Base-by-base conservation (phyloP, 2,888 invertebrate genomes). In the Latheticus oryzae region DNA sequence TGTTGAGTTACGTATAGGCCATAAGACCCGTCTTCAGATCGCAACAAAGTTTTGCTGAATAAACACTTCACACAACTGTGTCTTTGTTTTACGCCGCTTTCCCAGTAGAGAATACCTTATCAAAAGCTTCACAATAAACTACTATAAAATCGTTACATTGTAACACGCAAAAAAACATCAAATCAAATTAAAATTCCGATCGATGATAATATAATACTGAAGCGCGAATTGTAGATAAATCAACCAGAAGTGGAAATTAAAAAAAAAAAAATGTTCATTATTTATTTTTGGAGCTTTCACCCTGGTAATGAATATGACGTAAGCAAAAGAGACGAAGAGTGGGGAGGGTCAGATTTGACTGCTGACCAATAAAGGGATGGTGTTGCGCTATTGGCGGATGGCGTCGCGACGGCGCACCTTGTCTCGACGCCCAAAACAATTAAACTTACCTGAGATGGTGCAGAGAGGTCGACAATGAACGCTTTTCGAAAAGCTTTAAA, bases 321-420 rank as follows among this genome's bases (percentile, higher is more conserved):
- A 69, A 70, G 61, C 33, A 12, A 47, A 33, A 56, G 60, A 50
- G 47, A 26, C 43, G 60, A 59, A 59, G 55, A 66, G 67, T 55
- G 65, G 65, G 71, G 70, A 72, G 72, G 71, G 76, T 75, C 75
- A 74, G 68, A 73, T 70, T 68, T 69, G 69, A 68, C 68, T 66
- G 71, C 67, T 72, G 73, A 74, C 74, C 74, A 74, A 74, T 74
- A 73, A 73, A 71, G 73, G 70, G 63, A 60, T 66, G 70, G 68
- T 68, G 69, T 66, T 68, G 63, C 71, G 72, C 76, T 64, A 77
- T 77, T 78, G 78, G 78, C 73, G 74, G 65, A 60, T 62, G 55
- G 68, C 75, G 76, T 72, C 76, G 73, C 75, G 76, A 69, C 76
- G 76, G 75, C 74, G 75, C 76, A 72, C 65, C 70, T 68, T 67